Percentiles rank a stretch among this genome's conserved stretches.
These are phyloP conservation scores for Drosophila pallidifrons DNA, from an alignment of 1,140 invertebrate genomes.

Conservation along the genomic window DNA sequence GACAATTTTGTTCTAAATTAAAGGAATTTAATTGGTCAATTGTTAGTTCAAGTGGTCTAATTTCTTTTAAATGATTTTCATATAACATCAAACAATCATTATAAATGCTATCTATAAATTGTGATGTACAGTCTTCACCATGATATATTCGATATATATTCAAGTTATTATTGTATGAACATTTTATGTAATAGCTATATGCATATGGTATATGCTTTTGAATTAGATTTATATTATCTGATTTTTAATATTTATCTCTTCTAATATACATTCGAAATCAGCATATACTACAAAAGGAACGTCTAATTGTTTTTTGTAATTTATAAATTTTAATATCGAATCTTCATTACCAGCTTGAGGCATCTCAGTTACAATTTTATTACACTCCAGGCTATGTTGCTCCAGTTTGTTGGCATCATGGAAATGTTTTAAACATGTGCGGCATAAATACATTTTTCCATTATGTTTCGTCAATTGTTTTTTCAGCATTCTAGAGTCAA, in stretches of 20 bases:
- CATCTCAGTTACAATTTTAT: conserved; percentile 47
- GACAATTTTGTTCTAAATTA: conserved; percentile 59
- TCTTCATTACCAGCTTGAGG: conserved; percentile 42
- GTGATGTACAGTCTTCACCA: conserved; percentile 14
- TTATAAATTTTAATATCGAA: conserved; percentile 57
- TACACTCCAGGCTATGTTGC: conserved; percentile 52
- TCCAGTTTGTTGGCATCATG: conserved; percentile 39
- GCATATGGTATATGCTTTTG: conserved; percentile 30
- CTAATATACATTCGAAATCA: conserved; percentile 76
- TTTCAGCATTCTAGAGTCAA: neutral
- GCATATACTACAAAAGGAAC: conserved; percentile 76
- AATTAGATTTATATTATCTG: conserved; percentile 24
- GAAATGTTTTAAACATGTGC: conserved; percentile 57
- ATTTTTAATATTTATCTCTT: conserved; percentile 29
- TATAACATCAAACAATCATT: conserved; percentile 24
- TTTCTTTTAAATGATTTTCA: conserved; percentile 18
- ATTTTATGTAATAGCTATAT: conserved; percentile 36
- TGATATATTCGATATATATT: conserved; percentile 33
- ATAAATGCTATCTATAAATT: conserved; percentile 28
- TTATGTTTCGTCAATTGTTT: conserved; percentile 2
- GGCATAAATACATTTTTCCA: neutral
- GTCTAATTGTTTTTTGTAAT: conserved; percentile 60
- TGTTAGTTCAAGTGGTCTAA: conserved; percentile 13
- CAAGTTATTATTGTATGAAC: conserved; percentile 17
- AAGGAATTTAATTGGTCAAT: conserved; percentile 20